Percentiles rank a stretch among this genome's conserved stretches.
Evolutionary conservation across 2,797 vertebrate species (phyloP).

Genomic region (Cetoscarus ocellatus): DNA sequence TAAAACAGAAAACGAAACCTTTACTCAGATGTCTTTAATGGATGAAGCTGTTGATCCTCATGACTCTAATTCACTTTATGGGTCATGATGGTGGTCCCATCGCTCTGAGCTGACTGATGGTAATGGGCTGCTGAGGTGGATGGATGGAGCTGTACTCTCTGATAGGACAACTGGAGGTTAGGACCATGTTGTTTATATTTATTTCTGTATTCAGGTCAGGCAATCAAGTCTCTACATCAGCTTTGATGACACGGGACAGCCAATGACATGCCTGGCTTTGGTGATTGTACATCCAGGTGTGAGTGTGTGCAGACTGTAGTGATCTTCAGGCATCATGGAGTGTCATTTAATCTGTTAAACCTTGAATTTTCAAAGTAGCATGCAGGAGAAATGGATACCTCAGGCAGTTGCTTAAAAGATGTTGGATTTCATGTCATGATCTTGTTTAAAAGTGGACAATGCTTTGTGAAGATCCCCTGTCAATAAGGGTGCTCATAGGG

Average conservation of each 20-base stretch:
- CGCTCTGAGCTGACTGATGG: conserved; percentile 16
- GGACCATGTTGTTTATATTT: too few relatives aligned
- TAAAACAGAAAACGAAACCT: conserved; percentile 48
- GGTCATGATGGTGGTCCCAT: conserved; percentile 28
- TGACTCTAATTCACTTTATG: conserved; percentile 14
- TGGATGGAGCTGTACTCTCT: conserved; percentile 27
- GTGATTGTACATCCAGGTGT: too few relatives aligned
- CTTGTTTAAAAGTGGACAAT: background rate
- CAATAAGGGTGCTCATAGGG: too few relatives aligned
- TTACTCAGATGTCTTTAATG: conserved; percentile 38
- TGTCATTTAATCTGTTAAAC: conserved; percentile 48
- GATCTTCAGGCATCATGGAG: conserved; percentile 57
- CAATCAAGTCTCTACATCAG: conserved; percentile 53
- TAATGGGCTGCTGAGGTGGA: conserved; percentile 44
- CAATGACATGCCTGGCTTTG: conserved; percentile 28
- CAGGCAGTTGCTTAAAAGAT: conserved; percentile 6
- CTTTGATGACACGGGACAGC: conserved; percentile 47
- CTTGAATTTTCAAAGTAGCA: conserved; percentile 43
- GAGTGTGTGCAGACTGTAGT: conserved; percentile 35
- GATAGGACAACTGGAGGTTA: conserved; percentile 30
- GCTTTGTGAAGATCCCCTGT: too few relatives aligned
- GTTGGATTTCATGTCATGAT: background rate
- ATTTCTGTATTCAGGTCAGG: background rate
- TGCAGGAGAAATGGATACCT: conserved; percentile 32
- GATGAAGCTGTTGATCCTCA: conserved; percentile 38